These are phyloP conservation scores for Scelioninae gen. 1 DNA, from an alignment of 2,888 invertebrate genomes.

Conservation along the genomic window DNA sequence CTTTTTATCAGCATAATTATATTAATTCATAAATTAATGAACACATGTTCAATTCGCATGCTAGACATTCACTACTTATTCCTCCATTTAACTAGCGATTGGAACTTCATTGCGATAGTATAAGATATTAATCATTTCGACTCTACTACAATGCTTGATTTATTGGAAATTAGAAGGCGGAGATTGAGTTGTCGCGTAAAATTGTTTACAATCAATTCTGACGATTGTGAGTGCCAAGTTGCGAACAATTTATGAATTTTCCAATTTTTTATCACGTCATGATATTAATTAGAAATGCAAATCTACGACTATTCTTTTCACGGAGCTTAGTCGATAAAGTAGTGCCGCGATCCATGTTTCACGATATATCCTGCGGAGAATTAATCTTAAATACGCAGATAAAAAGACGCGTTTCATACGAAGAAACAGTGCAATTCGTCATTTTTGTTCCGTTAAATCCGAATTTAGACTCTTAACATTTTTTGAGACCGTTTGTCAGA, in stretches of 20 bases:
- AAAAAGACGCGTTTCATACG: constrained; percentile 4
- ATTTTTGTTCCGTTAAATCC: constrained; percentile 12
- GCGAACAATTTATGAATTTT: constrained; percentile 42
- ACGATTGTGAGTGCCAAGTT: constrained; percentile 29
- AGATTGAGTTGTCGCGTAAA: constrained; percentile 45
- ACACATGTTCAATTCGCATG: constrained; percentile 36
- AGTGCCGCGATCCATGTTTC: neutral
- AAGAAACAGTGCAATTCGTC: neutral
- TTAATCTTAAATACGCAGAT: constrained; percentile 23
- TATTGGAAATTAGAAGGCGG: constrained; percentile 50
- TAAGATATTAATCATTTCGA: constrained; percentile 53
- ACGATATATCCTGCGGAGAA: constrained; percentile 13
- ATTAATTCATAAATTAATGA: constrained; percentile 38
- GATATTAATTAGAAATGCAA: constrained; percentile 44
- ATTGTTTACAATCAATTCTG: constrained; percentile 53
- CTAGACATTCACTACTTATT: constrained; percentile 29
- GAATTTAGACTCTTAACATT: constrained; percentile 11
- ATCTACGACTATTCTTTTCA: constrained; percentile 11
- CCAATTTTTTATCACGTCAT: constrained; percentile 19
- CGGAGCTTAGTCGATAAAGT: constrained; percentile 17
- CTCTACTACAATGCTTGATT: constrained; percentile 41
- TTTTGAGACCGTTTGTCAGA: neutral
- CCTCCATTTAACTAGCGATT: constrained; percentile 23
- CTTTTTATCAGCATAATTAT: constrained; percentile 19
- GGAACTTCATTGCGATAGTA: constrained; percentile 27